Conservation (phyloP, 1,140 invertebrate genomes). For the Zaprionus lachaisei region DNA sequence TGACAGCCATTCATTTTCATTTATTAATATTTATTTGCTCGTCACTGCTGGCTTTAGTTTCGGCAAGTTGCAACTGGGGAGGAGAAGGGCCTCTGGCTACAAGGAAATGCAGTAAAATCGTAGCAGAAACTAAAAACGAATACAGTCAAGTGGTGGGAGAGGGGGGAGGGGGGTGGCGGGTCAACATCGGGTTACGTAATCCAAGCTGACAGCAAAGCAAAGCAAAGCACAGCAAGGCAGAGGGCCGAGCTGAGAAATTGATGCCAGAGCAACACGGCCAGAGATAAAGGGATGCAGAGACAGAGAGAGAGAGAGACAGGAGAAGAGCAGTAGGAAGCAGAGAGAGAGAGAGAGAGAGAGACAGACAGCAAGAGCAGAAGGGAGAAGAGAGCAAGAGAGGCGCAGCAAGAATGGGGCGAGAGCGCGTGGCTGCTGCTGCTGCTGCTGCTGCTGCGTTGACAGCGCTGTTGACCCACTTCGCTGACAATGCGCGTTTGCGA, state of each 20-base stretch:
- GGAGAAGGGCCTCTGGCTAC: slow-evolving; percentile 27
- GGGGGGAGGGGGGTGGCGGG: slow-evolving; percentile 7
- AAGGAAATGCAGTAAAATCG: slow-evolving; percentile 71
- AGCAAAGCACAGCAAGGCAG: slow-evolving; percentile 49
- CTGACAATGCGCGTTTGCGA: slow-evolving; percentile 69
- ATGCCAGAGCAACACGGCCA: not conserved
- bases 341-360: slow-evolving; percentile 32
- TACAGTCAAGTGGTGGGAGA: not conserved
- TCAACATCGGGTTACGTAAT: slow-evolving; percentile 66
- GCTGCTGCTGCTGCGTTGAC: slow-evolving; percentile 54
- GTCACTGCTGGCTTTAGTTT: slow-evolving; percentile 11
- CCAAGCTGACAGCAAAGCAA: slow-evolving; percentile 45
- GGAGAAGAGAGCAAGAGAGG: not conserved
- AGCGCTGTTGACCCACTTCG: slow-evolving; percentile 77
- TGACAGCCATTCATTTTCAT: slow-evolving; percentile 61
- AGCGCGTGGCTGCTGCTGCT: slow-evolving; percentile 33
- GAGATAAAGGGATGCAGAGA: slow-evolving; percentile 29
- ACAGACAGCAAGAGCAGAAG: not conserved
- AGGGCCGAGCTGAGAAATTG: slow-evolving; percentile 31
- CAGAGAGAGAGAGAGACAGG: slow-evolving; percentile 1
- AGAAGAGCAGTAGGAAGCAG: not conserved
- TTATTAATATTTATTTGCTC: slow-evolving; percentile 68
- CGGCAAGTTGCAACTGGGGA: not conserved
- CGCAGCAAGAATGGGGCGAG: not conserved
- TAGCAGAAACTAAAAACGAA: slow-evolving; percentile 15